Base-by-base conservation (phyloP, 1,140 invertebrate species). In the Luehdorfia chinensis region DNA sequence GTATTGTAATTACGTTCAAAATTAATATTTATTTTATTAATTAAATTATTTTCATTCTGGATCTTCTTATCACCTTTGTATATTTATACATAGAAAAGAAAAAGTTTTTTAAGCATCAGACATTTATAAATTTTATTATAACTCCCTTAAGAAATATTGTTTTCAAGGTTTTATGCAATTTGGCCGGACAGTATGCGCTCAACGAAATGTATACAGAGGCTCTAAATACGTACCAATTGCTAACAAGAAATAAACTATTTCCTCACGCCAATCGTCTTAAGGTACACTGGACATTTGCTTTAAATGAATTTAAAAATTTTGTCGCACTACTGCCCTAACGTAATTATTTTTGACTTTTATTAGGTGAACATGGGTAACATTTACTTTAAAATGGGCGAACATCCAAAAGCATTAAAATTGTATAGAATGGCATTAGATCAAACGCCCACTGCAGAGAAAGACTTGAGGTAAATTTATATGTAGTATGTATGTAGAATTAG, bases 321-420 rank as follows among this genome's bases (percentile, higher is more conserved):
- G 9, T 33, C 16, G 7, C n/a, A 6, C 1, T 8, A 1, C n/a
- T n/a, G n/a, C n/a, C n/a, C n/a, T n/a, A n/a, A n/a, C 21, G 21
- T 1, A 23, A 23, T 21, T 8, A 6, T 4, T 23, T 23, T 23
- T 23, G 21, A 6, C n/a, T 23, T 23, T 8, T 58, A 63, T 9
- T 31, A 86, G 83, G 92, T 99, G 0, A 99, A 99, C 71, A 99
- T 99, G 93, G 98, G 97, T 1, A 99, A 99, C 76, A 98, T 99
- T 73, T 97, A 98, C 84, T 97, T 96, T 56, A 94, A 95, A 81
- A 95, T 98, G 89, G 96, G 95, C 18, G 95, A 99, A 68, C 96
- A 95, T 66, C 92, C 93, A 9, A 97, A 98, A 87, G 98, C 98
- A 2, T 93, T 99, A 32, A 99, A 99, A 88, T 94, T 98, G 89